These are phyloP conservation scores for Endotricha flammealis DNA, from an alignment of 2,888 invertebrate genomes.

Conservation along the genomic window DNA sequence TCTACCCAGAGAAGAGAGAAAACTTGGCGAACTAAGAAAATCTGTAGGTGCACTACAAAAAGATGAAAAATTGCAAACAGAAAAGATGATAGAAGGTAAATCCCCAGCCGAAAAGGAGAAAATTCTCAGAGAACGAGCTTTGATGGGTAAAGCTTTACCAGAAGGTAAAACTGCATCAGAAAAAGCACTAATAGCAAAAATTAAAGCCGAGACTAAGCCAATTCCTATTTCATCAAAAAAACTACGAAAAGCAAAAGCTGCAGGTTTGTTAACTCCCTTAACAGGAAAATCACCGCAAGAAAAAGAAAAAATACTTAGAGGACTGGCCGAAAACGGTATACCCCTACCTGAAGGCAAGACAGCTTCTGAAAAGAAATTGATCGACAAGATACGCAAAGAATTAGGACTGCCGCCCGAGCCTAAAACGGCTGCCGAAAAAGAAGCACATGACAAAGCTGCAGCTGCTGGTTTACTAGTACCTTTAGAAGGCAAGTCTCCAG, in stretches of 20 bases:
- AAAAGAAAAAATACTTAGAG: constrained; percentile 16
- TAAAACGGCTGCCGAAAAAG: constrained; percentile 13
- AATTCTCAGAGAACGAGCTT: constrained; percentile 19
- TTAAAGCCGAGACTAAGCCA: too few relatives aligned
- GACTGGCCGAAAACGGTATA: constrained; percentile 9
- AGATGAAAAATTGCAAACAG: constrained; percentile 13
- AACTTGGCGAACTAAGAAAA: constrained; percentile 26
- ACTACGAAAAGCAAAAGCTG: constrained; percentile 14
- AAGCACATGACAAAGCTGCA: constrained; percentile 13
- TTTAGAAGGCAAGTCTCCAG: constrained; percentile 13
- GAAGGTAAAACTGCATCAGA: constrained; percentile 9
- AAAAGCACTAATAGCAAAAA: constrained; percentile 7
- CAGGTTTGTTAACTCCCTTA: constrained; percentile 15
- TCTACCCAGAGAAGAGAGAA: constrained; percentile 30
- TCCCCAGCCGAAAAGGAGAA: constrained; percentile 20
- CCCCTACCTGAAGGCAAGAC: constrained; percentile 12
- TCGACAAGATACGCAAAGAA: constrained; percentile 14
- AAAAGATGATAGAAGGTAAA: constrained; percentile 19
- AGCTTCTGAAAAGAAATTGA: constrained; percentile 13
- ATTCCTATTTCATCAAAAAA: constrained; percentile 18
- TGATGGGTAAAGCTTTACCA: constrained; percentile 22
- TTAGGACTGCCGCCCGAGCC: constrained; percentile 17
- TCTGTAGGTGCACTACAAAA: constrained; percentile 19
- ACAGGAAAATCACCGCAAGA: constrained; percentile 14
- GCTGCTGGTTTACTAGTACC: constrained; percentile 11